Evolutionary conservation across 2,113 vertebrate genomes (phyloP).

Genomic region (Mirounga angustirostris): DNA sequence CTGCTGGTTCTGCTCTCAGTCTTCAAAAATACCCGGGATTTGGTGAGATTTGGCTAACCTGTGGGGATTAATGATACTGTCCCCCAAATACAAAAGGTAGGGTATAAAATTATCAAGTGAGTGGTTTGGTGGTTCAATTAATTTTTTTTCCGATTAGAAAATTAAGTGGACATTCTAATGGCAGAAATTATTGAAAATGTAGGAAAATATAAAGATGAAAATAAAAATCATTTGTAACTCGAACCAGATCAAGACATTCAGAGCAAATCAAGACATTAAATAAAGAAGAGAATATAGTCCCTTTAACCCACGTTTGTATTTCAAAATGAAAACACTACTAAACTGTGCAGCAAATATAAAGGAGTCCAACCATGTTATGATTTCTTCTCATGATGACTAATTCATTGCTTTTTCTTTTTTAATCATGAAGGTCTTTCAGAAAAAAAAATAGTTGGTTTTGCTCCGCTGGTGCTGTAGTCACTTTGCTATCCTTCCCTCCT

Average conservation of each 20-base stretch:
- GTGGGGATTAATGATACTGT: background rate
- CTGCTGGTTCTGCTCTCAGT: background rate
- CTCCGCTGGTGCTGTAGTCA: background rate
- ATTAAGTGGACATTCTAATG: background rate
- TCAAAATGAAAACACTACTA: background rate
- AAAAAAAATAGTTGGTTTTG: background rate
- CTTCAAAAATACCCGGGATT: background rate
- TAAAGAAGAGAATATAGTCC: background rate
- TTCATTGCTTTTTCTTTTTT: background rate
- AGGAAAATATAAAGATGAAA: constrained; percentile 13
- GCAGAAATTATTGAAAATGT: constrained; percentile 26
- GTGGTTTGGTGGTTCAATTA: constrained; percentile 1
- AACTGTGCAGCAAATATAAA: background rate
- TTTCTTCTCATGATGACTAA: background rate
- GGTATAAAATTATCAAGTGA: background rate
- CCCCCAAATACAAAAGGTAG: background rate
- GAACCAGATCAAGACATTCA: background rate
- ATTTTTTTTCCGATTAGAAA: constrained; percentile 53
- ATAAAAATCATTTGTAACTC: background rate
- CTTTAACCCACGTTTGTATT: background rate
- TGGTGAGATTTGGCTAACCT: background rate
- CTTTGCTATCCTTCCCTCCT: background rate
- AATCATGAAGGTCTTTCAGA: background rate
- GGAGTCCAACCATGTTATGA: background rate
- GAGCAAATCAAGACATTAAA: background rate